Conservation (phyloP, 2,113 vertebrate genomes). For the Colossoma macropomum region DNA sequence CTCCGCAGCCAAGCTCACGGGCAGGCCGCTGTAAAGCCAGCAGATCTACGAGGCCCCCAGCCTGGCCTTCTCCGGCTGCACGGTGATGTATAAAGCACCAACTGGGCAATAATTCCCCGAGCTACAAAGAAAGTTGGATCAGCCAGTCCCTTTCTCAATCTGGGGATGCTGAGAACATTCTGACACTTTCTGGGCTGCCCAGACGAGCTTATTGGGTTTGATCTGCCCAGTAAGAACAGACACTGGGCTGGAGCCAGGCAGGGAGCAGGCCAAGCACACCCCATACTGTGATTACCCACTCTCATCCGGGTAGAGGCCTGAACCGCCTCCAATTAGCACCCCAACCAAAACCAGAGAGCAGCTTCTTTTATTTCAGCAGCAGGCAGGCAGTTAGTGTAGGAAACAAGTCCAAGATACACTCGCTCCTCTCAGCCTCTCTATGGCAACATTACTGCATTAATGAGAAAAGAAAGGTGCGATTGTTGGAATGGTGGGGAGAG, state of each 20-base stretch:
- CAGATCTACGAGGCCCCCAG: conserved; percentile 60
- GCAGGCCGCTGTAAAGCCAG: conserved; percentile 12
- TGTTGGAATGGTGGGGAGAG: background rate
- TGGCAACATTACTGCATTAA: conserved; percentile 22
- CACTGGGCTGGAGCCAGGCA: conserved; percentile 10
- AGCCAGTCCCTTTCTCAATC: conserved; percentile 20
- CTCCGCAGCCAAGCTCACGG: background rate
- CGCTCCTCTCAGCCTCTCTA: background rate
- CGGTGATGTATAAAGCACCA: conserved; percentile 67
- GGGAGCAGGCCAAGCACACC: conserved; percentile 34
- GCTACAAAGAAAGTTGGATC: conserved; percentile 48
- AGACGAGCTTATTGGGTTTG: conserved; percentile 50
- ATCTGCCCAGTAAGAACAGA: conserved; percentile 45
- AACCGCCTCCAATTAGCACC: conserved; percentile 43
- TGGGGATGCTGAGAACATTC: conserved; percentile 28
- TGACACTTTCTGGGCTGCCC: conserved; percentile 46
- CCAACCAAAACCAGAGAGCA: conserved; percentile 12
- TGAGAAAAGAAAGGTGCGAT: conserved; percentile 12
- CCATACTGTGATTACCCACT: conserved; percentile 27
- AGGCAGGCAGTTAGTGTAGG: background rate
- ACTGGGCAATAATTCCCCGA: conserved; percentile 61
- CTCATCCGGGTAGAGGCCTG: conserved; percentile 10
- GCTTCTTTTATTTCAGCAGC: conserved; percentile 16
- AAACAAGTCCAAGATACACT: conserved; percentile 15
- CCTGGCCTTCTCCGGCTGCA: conserved; percentile 32